Percentiles rank a stretch among this genome's conserved stretches.
These are phyloP conservation scores for Lasioglossum leucozonium DNA, from an alignment of 2,888 invertebrate species.

Conservation along the genomic window DNA sequence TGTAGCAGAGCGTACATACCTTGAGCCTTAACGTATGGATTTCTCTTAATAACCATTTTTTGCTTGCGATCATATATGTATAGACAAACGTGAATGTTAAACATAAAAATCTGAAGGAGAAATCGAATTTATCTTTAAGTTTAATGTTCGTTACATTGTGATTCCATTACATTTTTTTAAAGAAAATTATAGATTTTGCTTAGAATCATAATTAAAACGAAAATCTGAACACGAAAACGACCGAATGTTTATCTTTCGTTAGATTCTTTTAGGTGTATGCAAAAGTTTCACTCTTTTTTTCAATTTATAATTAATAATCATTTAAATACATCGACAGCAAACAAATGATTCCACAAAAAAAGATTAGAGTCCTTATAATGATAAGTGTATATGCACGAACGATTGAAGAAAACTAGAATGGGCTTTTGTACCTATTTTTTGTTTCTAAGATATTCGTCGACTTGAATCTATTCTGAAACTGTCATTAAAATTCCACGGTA, in stretches of 20 bases:
- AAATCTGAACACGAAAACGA: background rate
- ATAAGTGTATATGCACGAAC: too few relatives aligned
- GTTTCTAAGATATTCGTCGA: background rate
- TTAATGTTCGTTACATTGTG: background rate
- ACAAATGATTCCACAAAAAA: background rate
- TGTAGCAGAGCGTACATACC: background rate
- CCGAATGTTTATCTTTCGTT: background rate
- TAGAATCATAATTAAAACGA: background rate
- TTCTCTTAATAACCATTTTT: slow-evolving; percentile 15
- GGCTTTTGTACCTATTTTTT: background rate
- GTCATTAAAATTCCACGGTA: background rate
- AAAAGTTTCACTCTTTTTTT: background rate
- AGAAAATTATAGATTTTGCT: background rate
- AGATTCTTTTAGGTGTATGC: background rate
- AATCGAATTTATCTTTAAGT: background rate
- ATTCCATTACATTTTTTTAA: background rate
- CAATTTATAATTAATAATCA: background rate
- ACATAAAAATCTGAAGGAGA: background rate
- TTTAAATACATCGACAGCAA: background rate
- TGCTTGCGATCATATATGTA: background rate
- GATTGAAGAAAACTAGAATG: too few relatives aligned
- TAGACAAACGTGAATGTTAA: background rate
- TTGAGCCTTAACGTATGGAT: background rate
- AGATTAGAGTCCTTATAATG: background rate
- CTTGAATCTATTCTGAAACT: background rate